Evolutionary conservation across 2,113 vertebrate genomes (phyloP), one percentile per base, ranked within the genome.

Genomic region (Canis aureus): DNA sequence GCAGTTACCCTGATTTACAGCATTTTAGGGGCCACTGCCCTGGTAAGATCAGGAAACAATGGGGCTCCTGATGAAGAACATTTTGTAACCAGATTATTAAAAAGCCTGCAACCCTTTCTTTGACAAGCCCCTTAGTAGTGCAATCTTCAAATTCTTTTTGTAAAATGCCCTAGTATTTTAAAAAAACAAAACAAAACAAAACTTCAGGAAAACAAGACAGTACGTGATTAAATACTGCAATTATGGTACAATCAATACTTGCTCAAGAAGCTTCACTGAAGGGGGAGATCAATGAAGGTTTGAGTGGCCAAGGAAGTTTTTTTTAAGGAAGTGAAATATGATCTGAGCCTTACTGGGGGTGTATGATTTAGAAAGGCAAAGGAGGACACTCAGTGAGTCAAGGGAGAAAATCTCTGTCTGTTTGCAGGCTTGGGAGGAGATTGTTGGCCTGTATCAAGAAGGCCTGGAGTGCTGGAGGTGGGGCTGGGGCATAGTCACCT

Each of bases 201-300:
- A 17, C 32, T 57, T 85, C 38, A 93, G 74, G 43, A 73, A 86
- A 73, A 62, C 22, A 92, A 69, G 89, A 71, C 57, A 90, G 32
- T 73, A 22, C 13, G 19, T 90, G 96, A 94, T 94, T 94, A 97
- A 98, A 95, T 88, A 67, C 38, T 71, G 80, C 64, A 94, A 76
- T 94, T 95, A 80, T 9, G 29, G 79, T 64, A 5, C 22, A 60
- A 87, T 96, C 95, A 27, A 84, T 96, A 76, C 32, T 78, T 87
- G 80, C 74, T 88, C 51, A 22, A 85, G 62, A 97, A 87, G 62
- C 91, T 94, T 96, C 90, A 76, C 32, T 69, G 89, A 59, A 84
- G 53, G 73, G 29, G 13, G 11, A 91, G 85, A 94, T 93, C 92
- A 89, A 59, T 84, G 87, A 62, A 92, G 29, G 20, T 25, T 69